Base-by-base conservation (phyloP, 2,113 vertebrate species). In the Baryphthengus martii region DNA sequence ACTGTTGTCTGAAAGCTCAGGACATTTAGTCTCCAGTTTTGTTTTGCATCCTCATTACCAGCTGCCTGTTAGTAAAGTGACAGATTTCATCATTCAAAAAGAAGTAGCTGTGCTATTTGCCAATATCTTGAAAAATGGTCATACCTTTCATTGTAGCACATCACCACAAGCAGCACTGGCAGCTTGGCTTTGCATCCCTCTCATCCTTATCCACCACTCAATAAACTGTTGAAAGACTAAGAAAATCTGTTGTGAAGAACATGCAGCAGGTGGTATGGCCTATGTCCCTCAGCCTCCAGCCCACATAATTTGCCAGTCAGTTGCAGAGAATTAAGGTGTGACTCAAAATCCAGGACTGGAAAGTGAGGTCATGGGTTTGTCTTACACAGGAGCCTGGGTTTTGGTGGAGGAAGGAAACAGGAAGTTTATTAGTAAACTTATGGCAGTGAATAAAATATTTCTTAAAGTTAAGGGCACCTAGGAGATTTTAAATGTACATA, bases 231-330 rank as follows among this genome's bases (percentile, higher is more conserved):
- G 65, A 93, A 92, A 94, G 80, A 94, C 78, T 93, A 91, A 81
- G 85, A 67, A 96, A 95, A 93, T 76, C 85, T 90, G 20, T 42
- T 75, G 13, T 68, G 79, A 94, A 93, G 91, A 96, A 45, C 37
- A 44, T 89, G 68, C 80, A 96, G 96, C 95, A 97, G 96, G 96
- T 97, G 97, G 72, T 33, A 72, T 20, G 23, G 88, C 76, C 91
- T 65, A 62, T 42, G 76, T 66, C 58, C 85, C 74, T 90, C 50
- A 47, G 66, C 42, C 85, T 94, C 65, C 90, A 95, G 85, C 56
- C 74, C 66, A 49, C 7, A 3, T 82, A 86, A 93, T 95, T 88
- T 97, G 80, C 93, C 89, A 94, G 78, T 92, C 85, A 83, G 33
- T 58, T 94, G 83, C 26, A 31, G 86, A 94, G 89, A 97, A 94